Conservation (phyloP, 2,113 vertebrate genomes). For the Eurypyga helias region DNA sequence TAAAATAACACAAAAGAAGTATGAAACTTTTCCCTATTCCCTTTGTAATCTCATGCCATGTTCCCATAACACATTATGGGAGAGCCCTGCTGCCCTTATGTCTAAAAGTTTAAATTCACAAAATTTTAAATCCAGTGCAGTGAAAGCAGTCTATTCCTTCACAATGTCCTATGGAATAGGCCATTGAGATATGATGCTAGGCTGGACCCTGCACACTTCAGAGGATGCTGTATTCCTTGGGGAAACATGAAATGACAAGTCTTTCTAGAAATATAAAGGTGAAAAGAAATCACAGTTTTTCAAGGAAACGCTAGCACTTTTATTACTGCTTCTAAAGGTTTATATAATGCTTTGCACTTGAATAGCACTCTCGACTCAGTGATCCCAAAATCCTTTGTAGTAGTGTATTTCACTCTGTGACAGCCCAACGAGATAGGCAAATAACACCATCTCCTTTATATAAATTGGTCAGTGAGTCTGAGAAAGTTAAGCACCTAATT, state of each 20-base stretch:
- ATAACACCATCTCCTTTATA: constrained; percentile 34
- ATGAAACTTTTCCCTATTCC: not conserved
- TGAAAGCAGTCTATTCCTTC: not conserved
- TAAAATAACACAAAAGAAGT: not conserved
- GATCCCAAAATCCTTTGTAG: constrained; percentile 27
- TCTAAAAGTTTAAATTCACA: not conserved
- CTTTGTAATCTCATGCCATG: not conserved
- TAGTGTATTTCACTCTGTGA: constrained; percentile 26
- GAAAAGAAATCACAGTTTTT: constrained; percentile 27
- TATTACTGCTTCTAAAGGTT: constrained; percentile 45
- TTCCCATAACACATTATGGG: not conserved
- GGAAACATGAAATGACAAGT: not conserved
- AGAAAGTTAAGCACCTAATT: constrained; percentile 62
- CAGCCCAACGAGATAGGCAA: constrained; percentile 8
- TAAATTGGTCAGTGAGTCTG: constrained; percentile 47
- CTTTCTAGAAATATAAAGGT: not conserved
- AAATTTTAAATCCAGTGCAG: not conserved
- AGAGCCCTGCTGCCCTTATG: not conserved
- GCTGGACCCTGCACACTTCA: not conserved
- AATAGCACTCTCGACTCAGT: not conserved
- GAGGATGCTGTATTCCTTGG: not conserved
- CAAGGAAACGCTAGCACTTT: constrained; percentile 18
- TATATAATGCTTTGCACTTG: constrained; percentile 12
- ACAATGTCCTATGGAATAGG: not conserved
- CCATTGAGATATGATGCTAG: not conserved